Evolutionary conservation across 2,113 vertebrate genomes (phyloP), one percentile per base, ranked within the genome.

Genomic region (Gobio gobio): DNA sequence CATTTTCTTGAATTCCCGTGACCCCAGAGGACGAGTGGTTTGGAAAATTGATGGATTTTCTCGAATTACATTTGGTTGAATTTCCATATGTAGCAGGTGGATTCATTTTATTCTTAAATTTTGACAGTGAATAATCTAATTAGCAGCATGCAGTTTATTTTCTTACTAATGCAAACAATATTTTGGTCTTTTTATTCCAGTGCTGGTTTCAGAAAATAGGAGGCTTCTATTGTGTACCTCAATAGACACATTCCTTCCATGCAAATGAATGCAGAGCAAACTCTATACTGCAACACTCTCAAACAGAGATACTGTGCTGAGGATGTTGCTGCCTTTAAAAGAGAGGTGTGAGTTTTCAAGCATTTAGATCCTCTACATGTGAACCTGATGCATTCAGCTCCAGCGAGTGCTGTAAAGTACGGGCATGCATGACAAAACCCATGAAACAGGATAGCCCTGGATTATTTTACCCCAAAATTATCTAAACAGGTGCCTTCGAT

Each of bases 381-480:
- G 33, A 83, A 61, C 58, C 9, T 59, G 18, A 16, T 85, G 76
- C 63, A 78, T 73, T 58, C 33, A 72, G 1, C 49, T 80, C 36
- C 43, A 80, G 54, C 26, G 45, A 54, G 26, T 78, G 74, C 47
- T 78, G 61, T 64, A 80, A 79, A 80, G 72, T 36, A 63, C 3
- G 61, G 33, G 66, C 45, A 73, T 82, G 78, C 72, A 87, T 82
- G 58, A 77, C 73, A 85, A 76, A 66, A 81, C 70, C 61, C 10
- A 51, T 58, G 78, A 85, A 85, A 87, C 24, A 22, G 40, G 51
- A 85, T 87, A 85, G 40, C 22, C 40, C 51, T 68, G 72, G 70
- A 87, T 87, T 82, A 85, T 63, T 74, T 85, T 85, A 85, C 78
- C 61, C 63, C 83, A 72, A 87, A 84, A 84, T 84, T 80, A 81